Evolutionary conservation across 2,888 invertebrate species (phyloP).

Genomic region (Polydrusus tereticollis): DNA sequence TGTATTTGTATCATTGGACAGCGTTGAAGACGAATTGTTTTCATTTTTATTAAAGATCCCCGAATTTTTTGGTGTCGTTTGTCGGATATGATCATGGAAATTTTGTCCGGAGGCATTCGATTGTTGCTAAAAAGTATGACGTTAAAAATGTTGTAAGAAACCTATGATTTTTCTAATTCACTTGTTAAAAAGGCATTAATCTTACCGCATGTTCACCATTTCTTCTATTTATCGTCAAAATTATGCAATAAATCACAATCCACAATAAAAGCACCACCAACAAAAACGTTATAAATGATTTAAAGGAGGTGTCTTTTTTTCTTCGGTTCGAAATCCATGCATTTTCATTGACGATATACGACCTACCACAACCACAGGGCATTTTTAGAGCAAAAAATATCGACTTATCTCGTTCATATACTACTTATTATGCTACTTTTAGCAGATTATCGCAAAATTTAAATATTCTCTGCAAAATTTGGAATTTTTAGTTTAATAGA

Average conservation of each 20-base stretch:
- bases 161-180: too few relatives aligned
- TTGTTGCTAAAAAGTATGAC: neutral
- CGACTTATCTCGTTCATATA: too few relatives aligned
- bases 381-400: neutral
- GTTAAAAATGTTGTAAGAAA: too few relatives aligned
- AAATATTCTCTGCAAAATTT: neutral
- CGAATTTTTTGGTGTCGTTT: neutral
- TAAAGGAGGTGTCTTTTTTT: conserved; percentile 23
- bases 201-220: conserved; percentile 10
- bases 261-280: conserved; percentile 19
- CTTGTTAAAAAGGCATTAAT: neutral
- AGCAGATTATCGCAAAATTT: neutral
- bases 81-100: neutral
- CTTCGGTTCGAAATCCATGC: neutral
- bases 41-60: neutral
- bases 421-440: neutral
- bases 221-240: neutral
- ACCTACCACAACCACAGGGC: conserved; percentile 21
- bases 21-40: neutral
- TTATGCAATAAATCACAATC: conserved; percentile 15
- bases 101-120: neutral
- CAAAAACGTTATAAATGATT: conserved; percentile 18
- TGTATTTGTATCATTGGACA: neutral
- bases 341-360: conserved; percentile 30
- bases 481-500: neutral